Base-by-base conservation (phyloP, 2,888 invertebrate species). In the Ceraclea dissimilis region DNA sequence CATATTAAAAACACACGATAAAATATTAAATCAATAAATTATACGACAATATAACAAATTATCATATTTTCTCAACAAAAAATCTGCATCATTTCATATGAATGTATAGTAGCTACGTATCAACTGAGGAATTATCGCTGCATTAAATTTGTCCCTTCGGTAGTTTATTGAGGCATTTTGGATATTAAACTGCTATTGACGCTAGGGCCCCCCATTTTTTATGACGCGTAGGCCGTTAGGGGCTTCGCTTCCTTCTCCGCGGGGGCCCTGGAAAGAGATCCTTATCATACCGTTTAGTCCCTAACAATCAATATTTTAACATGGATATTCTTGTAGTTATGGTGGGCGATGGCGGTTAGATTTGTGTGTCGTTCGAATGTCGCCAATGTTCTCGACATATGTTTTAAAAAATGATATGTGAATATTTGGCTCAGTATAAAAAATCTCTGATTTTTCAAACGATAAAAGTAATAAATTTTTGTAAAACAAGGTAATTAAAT, bases 271-370 rank as follows among this genome's bases (percentile, higher is more conserved):
- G 46, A 16, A 34, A n/a, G 17, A 56, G 59, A 57, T 59, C 50
- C 44, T 52, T 54, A 56, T 59, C 59, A 33, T 17, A 49, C 51
- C 59, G 56, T 59, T 59, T 59, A 59, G 59, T 31, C 49, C 44
- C 43, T 26, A 54, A 57, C 59, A 59, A 57, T 51, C 59, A 51
- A 57, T 59, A 54, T 51, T 59, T 56, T 59, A 53, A 54, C 54
- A 54, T 57, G 50, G 51, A 56, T 55, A 51, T 55, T 19, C 8
- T 6, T 47, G 11, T 47, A 11, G 19, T 20, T 20, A 13, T 47
- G 20, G 19, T 6, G 17, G 10, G 2, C 18, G 47, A 2, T 20
- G 19, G 11, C 47, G 11, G 47, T 18, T 16, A 6, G 6, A 18
- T 20, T 47, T 13, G 2, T 21, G 8, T 48, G 52, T 50, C 44